A percentile compares a stretch with the other conserved stretches of the same genome.
Evolutionary conservation across 2,113 vertebrate genomes (phyloP).

Genomic region (Paradisaea rubra): DNA sequence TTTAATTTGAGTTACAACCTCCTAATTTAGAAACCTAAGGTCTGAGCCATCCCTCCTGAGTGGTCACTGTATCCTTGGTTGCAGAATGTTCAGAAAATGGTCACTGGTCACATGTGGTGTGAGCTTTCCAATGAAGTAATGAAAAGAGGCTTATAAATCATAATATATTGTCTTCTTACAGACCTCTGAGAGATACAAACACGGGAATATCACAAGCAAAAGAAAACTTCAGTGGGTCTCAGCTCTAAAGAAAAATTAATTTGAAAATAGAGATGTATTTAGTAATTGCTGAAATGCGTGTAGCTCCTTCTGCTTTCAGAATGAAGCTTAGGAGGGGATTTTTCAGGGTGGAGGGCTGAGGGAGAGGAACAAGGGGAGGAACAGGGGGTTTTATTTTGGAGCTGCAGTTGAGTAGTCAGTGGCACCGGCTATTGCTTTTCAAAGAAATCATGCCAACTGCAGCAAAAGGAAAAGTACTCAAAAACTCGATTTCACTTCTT

Average conservation of each 20-base stretch:
- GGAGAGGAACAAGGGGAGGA: background rate
- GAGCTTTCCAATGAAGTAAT: background rate
- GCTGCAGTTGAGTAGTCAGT: background rate
- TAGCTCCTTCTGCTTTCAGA: conserved; percentile 27
- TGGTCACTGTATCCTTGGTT: background rate
- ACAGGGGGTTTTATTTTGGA: background rate
- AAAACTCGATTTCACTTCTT: background rate
- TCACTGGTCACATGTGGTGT: background rate
- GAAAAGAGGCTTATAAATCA: background rate
- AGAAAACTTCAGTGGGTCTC: background rate
- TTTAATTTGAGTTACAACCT: background rate
- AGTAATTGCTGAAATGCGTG: background rate
- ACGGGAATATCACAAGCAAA: background rate
- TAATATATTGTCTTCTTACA: background rate
- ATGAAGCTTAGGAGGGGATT: background rate
- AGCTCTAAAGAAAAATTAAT: background rate
- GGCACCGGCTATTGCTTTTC: background rate
- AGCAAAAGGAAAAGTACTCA: background rate
- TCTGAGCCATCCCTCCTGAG: background rate
- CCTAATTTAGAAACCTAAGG: background rate
- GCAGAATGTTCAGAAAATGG: background rate
- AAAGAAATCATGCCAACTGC: background rate
- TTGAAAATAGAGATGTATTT: background rate
- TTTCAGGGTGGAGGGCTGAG: background rate
- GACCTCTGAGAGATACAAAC: background rate